Conservation (phyloP, 2,797 vertebrate genomes). For the Parauchenoglanis ngamensis region DNA sequence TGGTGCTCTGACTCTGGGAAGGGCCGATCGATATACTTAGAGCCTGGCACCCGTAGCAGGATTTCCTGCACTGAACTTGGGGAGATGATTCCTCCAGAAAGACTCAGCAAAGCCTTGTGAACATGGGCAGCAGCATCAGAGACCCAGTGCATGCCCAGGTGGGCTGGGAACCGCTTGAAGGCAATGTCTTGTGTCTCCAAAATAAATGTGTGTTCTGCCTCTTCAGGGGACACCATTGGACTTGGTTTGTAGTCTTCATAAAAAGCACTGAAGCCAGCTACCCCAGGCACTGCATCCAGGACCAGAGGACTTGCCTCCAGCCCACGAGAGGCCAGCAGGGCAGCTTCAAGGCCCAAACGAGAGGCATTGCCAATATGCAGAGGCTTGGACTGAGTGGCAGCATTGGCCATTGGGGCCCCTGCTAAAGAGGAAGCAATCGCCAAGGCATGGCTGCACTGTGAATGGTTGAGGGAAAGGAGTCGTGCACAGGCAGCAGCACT, state of each 20-base stretch:
- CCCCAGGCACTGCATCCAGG: slow-evolving; percentile 79
- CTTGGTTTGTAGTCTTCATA: slow-evolving; percentile 80
- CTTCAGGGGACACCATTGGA: slow-evolving; percentile 60
- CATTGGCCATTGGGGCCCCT: slow-evolving; percentile 91
- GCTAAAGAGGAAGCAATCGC: slow-evolving; percentile 84
- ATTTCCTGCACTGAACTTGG: slow-evolving; percentile 76
- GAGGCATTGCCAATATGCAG: slow-evolving; percentile 85
- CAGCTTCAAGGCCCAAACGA: slow-evolving; percentile 84
- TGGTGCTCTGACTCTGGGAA: slow-evolving; percentile 86
- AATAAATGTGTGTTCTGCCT: slow-evolving; percentile 73
- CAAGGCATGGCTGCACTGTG: slow-evolving; percentile 79
- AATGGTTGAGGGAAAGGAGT: slow-evolving; percentile 76
- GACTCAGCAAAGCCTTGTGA: slow-evolving; percentile 72
- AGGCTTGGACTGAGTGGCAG: slow-evolving; percentile 86
- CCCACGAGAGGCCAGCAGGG: slow-evolving; percentile 81
- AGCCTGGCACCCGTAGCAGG: slow-evolving; percentile 80
- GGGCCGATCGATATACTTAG: slow-evolving; percentile 88
- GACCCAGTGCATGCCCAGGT: slow-evolving; percentile 89
- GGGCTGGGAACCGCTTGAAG: slow-evolving; percentile 87
- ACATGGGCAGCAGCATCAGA: slow-evolving; percentile 79
- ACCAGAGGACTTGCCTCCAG: slow-evolving; percentile 81
- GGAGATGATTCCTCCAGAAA: slow-evolving; percentile 62
- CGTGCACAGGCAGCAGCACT: slow-evolving; percentile 83
- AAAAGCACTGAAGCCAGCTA: slow-evolving; percentile 84
- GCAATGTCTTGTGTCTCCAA: slow-evolving; percentile 85